Conservation (phyloP, 2,888 invertebrate genomes). For the Caenorhabditis auriculariae region DNA sequence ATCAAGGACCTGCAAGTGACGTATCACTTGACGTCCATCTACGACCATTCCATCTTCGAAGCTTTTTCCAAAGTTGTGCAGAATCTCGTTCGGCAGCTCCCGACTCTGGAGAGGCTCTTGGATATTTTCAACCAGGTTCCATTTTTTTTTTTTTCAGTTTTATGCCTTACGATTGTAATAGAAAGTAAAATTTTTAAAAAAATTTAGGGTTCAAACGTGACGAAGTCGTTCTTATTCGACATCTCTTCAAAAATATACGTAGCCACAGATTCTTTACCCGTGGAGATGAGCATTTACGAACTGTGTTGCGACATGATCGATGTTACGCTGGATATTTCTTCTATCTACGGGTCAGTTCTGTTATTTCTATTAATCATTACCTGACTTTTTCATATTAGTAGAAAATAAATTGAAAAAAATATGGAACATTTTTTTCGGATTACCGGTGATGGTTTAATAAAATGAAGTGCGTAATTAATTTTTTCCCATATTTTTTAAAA, state of each 20-base stretch:
- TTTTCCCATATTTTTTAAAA: too few species aligned
- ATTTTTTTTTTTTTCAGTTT: constrained; percentile 14
- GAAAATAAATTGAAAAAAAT: background rate
- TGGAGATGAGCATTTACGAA: constrained; percentile 96
- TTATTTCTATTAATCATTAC: background rate
- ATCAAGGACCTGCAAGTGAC: constrained; percentile 69
- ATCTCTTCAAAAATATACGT: constrained; percentile 93
- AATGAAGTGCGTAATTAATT: too few species aligned
- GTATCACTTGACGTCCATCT: constrained; percentile 90
- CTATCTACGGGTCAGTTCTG: constrained; percentile 82
- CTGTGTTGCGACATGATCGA: constrained; percentile 99
- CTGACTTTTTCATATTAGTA: background rate
- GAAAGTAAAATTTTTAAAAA: constrained; percentile 51
- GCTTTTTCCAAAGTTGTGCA: constrained; percentile 77
- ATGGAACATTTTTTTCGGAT: too few species aligned
- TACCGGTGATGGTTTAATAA: too few species aligned
- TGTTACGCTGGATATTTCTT: constrained; percentile 96
- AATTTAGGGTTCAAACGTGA: constrained; percentile 91
- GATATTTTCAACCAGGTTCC: constrained; percentile 95
- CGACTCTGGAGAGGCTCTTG: constrained; percentile 91
- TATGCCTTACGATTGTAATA: background rate
- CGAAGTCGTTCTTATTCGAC: constrained; percentile 98
- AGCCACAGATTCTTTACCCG: constrained; percentile 98
- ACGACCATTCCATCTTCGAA: constrained; percentile 99
- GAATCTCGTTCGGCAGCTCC: constrained; percentile 93